A percentile compares a stretch with the other conserved stretches of the same genome.
phyloP scores from a whole-genome alignment of 2,888 invertebrate genomes.

The Caenorhabditis imperialis region DNA sequence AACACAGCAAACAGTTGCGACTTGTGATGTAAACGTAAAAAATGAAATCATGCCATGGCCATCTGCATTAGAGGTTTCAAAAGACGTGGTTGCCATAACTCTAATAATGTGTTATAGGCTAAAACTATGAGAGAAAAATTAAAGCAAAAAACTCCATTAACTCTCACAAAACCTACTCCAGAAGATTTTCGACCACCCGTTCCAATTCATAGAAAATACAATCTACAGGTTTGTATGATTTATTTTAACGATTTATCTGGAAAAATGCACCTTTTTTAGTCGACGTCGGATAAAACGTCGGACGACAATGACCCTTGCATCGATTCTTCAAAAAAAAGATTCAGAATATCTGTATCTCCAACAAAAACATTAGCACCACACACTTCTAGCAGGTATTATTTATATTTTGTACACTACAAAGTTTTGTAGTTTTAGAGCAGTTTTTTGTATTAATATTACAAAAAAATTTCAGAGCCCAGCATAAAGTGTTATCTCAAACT shows the following conservation, averaged over 20 bases:
- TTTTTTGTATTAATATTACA: too few relatives aligned
- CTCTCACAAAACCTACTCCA: constrained; percentile 29
- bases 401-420: too few relatives aligned
- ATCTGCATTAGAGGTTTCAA: background rate
- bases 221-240: constrained; percentile 41
- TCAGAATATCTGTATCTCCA: constrained; percentile 76
- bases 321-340: constrained; percentile 64
- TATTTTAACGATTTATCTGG: too few relatives aligned
- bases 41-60: too few relatives aligned
- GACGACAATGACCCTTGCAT: constrained; percentile 16
- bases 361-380: constrained; percentile 64
- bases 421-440: too few relatives aligned
- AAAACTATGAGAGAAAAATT: constrained; percentile 57
- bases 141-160: constrained; percentile 47
- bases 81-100: background rate
- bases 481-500: constrained; percentile 63
- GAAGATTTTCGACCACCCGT: constrained; percentile 52
- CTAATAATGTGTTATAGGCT: constrained; percentile 34
- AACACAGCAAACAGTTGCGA: too few relatives aligned
- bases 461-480: constrained; percentile 48
- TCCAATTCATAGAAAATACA: constrained; percentile 53
- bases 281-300: constrained; percentile 13
- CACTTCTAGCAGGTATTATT: constrained; percentile 48
- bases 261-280: constrained; percentile 21
- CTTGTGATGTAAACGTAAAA: too few relatives aligned